These are phyloP conservation scores for Argyrosomus regius DNA, from an alignment of 2,797 vertebrate genomes.

Conservation along the genomic window DNA sequence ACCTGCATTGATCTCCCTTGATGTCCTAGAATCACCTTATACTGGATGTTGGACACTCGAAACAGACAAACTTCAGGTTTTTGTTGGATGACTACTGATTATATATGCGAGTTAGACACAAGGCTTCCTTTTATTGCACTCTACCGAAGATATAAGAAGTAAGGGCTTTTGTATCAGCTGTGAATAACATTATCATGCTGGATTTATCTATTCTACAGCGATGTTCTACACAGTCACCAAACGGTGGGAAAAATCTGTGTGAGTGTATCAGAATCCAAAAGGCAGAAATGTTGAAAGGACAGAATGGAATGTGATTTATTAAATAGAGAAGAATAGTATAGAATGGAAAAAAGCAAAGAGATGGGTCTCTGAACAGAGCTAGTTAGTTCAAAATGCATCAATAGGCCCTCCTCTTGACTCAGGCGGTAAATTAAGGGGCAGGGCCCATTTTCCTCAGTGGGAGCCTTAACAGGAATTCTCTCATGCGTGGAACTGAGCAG, in stretches of 20 bases:
- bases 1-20: neutral
- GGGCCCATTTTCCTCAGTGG: constrained; percentile 74
- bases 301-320: constrained; percentile 27
- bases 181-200: neutral
- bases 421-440: constrained; percentile 76
- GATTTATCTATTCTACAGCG: constrained; percentile 5
- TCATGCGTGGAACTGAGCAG: constrained; percentile 72
- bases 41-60: neutral
- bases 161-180: constrained; percentile 8
- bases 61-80: neutral
- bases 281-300: constrained; percentile 23
- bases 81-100: neutral
- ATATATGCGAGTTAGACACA: neutral
- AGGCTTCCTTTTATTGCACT: neutral
- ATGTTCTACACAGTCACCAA: constrained; percentile 19
- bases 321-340: constrained; percentile 37
- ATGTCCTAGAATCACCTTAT: neutral
- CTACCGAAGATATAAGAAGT: constrained; percentile 4
- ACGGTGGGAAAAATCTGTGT: neutral
- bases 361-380: constrained; percentile 61
- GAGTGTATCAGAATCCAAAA: constrained; percentile 24
- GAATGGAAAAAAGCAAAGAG: constrained; percentile 23
- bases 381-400: constrained; percentile 74
- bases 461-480: constrained; percentile 74
- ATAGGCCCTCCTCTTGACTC: constrained; percentile 63